phyloP scores from a whole-genome alignment of 2,797 vertebrate genomes.

The Gobio occitaniae region DNA sequence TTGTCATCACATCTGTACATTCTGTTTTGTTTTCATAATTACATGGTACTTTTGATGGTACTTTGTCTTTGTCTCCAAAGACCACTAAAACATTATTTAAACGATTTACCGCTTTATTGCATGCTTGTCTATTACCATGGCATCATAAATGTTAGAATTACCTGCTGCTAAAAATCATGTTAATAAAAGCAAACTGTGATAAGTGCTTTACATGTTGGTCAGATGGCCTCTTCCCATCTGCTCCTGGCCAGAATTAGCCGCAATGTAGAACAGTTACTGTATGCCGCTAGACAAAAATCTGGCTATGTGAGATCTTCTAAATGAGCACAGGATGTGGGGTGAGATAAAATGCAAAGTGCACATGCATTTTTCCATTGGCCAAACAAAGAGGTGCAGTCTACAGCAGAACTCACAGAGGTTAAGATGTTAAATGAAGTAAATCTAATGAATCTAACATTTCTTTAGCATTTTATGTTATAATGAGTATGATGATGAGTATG shows the following conservation, averaged over 20 bases:
- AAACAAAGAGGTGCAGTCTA: neutral
- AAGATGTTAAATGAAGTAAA: neutral
- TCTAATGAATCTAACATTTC: neutral
- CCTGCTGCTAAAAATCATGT: neutral
- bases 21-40: neutral
- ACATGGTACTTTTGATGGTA: neutral
- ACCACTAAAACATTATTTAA: neutral
- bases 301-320: neutral
- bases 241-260: constrained; percentile 16
- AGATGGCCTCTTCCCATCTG: constrained; percentile 26
- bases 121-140: neutral
- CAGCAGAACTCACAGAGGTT: neutral
- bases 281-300: constrained; percentile 10
- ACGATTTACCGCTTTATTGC: neutral
- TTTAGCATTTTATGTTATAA: neutral
- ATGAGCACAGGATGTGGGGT: neutral
- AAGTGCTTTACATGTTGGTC: constrained; percentile 8
- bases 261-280: neutral
- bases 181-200: neutral
- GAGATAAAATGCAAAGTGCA: constrained; percentile 11
- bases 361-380: neutral
- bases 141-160: neutral
- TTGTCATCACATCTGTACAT: neutral
- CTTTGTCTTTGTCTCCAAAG: neutral
- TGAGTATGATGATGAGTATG: neutral